Evolutionary conservation across 2,888 invertebrate genomes (phyloP), one percentile per base, ranked within the genome.

Genomic region (Oeneis ivallda): DNA sequence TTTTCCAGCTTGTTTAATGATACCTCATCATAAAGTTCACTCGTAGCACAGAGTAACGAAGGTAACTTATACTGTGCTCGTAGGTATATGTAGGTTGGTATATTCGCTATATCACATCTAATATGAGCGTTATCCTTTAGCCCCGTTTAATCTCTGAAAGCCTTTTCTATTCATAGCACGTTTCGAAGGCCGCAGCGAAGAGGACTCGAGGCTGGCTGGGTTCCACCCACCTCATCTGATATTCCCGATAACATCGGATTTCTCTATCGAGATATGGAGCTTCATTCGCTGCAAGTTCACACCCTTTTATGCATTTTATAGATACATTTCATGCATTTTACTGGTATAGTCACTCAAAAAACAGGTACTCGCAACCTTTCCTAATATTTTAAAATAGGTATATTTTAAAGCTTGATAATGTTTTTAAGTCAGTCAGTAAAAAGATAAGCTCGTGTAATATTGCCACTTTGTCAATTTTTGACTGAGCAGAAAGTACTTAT

Each of bases 231-330:
- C 54, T 65, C 26, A 59, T 62, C 41, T 49, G 54, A 66, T 59
- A 62, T 65, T 34, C n/a, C 43, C 52, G 61, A 67, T 67, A 67
- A 67, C 67, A 52, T 59, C 62, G 50, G 49, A 26, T 64, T 67
- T 64, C 57, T 47, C 45, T 26, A 58, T 53, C 57, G 43, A 66
- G 58, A 58, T 58, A 58, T 45, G 8, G n/a, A 58, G 26, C 58
- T 26, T 41, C 56, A 2, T 19, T 41, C n/a, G 13, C 17, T 26
- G 45, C 39, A 26, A 45, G 9, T 58, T 43, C n/a, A 9, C n/a
- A 52, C 52, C n/a, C 50, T 19, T 50, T 50, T 13, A 34, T 26
- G 26, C 26, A 26, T 26, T 26, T 26, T 53, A 53, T n/a, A n/a
- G n/a, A n/a, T 37, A 15, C 43, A 15, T 15, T 34, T 7, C 49